A percentile compares a stretch with the other conserved stretches of the same genome.
Evolutionary conservation across 2,888 invertebrate species (phyloP).

Genomic region (Theodoxus fluviatilis): DNA sequence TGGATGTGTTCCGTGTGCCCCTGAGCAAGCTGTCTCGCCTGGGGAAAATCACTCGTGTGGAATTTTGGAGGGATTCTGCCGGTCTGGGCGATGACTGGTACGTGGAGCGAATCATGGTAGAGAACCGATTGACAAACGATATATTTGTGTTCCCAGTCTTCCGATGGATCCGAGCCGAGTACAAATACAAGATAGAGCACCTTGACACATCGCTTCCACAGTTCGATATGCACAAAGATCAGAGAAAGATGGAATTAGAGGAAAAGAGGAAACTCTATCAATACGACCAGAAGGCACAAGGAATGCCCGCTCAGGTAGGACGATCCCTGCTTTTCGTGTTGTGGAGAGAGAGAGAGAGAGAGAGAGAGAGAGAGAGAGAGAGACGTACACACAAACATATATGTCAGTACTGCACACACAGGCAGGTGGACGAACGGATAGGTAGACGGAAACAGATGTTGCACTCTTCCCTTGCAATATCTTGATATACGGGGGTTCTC

Average conservation of each 20-base stretch:
- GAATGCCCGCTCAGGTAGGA: conserved; percentile 51
- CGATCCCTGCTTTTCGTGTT: background rate
- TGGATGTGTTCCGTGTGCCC: conserved; percentile 47
- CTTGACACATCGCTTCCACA: conserved; percentile 66
- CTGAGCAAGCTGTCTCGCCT: conserved; percentile 32
- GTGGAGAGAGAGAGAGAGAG: background rate
- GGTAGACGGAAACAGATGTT: too few relatives aligned
- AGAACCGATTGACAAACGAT: conserved; percentile 47
- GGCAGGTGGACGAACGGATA: too few relatives aligned
- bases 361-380: conserved; percentile 15
- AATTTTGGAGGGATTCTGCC: conserved; percentile 61
- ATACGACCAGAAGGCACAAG: conserved; percentile 40
- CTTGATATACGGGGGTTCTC: too few relatives aligned
- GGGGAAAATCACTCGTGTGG: conserved; percentile 48
- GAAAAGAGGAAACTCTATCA: conserved; percentile 55
- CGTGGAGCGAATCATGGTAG: conserved; percentile 58
- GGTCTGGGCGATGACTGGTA: conserved; percentile 66
- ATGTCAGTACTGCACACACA: too few relatives aligned
- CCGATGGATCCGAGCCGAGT: conserved; percentile 65
- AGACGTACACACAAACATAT: too few relatives aligned
- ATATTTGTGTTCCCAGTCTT: conserved; percentile 64
- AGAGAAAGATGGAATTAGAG: conserved; percentile 62
- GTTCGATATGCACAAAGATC: conserved; percentile 60
- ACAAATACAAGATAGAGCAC: conserved; percentile 61
- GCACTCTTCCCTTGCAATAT: too few relatives aligned